phyloP scores from a whole-genome alignment of 2,797 vertebrate genomes.

The Catharus ustulatus region DNA sequence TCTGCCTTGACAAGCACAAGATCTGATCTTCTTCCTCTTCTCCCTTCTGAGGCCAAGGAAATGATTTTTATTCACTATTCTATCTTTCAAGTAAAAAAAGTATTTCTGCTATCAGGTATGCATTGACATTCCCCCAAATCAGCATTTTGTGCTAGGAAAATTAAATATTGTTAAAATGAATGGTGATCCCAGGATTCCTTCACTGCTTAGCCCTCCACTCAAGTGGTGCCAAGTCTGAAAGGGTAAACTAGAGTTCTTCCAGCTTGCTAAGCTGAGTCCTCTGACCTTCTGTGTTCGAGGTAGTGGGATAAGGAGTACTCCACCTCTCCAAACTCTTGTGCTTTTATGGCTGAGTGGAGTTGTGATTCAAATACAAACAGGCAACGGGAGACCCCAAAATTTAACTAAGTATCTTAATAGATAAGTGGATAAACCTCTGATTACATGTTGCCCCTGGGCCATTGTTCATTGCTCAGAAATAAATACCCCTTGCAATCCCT shows the following conservation, averaged over 20 bases:
- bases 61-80: neutral
- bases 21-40: neutral
- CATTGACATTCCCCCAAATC: neutral
- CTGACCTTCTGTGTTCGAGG: neutral
- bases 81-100: neutral
- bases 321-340: neutral
- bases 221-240: neutral
- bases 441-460: neutral
- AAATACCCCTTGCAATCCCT: neutral
- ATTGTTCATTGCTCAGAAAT: conserved; percentile 45
- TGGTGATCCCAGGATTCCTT: neutral
- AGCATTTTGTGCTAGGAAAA: neutral
- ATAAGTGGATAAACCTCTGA: neutral
- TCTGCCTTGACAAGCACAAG: neutral
- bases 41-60: neutral
- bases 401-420: conserved; percentile 5
- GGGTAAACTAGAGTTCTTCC: neutral
- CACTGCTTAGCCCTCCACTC: neutral
- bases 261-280: neutral
- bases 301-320: neutral
- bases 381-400: neutral
- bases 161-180: neutral
- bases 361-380: neutral
- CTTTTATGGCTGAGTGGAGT: neutral
- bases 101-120: neutral